Evolutionary conservation across 2,888 invertebrate genomes (phyloP).

Genomic region (Lysandra coridon): DNA sequence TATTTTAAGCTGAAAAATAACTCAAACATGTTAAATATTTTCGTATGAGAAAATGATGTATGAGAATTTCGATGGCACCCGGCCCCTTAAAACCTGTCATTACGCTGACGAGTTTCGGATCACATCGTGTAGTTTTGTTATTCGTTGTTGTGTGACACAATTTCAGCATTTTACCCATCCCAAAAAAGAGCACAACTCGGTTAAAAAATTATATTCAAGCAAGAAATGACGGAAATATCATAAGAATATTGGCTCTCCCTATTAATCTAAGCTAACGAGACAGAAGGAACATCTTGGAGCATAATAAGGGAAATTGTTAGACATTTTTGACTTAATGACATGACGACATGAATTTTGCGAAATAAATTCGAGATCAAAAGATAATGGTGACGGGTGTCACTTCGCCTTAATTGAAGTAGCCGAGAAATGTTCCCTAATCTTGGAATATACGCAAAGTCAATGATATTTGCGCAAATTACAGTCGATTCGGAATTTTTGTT

Average conservation of each 20-base stretch:
- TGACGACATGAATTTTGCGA: neutral
- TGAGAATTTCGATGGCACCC: no score
- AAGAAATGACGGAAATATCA: neutral
- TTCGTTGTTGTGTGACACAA: no score
- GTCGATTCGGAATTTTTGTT: no score
- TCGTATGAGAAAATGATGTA: no score
- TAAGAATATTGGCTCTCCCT: neutral
- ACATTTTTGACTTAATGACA: neutral
- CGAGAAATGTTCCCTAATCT: neutral
- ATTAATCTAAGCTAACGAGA: neutral
- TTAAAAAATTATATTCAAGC: no score
- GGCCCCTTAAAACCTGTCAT: no score
- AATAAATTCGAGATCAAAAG: neutral
- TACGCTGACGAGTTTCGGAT: no score
- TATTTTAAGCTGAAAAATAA: no score
- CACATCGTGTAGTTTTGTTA: no score
- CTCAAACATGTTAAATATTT: no score
- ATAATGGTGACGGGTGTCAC: neutral
- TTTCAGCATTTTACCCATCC: no score
- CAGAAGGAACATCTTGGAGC: neutral
- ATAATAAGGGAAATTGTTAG: neutral
- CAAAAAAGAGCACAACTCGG: no score
- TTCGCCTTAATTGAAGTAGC: slow-evolving; percentile 11
- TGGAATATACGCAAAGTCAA: neutral
- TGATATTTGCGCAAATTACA: neutral